Conservation (phyloP, 30 jellyfish, hydroid and myxozoan genomes). For the Morbakka virulenta region DNA sequence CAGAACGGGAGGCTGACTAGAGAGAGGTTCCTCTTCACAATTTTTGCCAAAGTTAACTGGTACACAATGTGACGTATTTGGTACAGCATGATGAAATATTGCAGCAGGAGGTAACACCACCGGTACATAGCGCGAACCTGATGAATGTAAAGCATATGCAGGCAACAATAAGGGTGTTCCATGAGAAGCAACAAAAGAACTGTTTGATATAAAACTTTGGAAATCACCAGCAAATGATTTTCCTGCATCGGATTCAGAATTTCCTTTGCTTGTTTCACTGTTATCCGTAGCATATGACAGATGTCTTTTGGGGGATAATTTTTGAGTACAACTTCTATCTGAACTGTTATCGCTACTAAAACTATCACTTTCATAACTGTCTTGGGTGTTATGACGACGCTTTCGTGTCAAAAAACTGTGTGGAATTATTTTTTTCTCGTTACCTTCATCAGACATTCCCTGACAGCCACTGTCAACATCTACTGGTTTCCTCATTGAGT, state of each 20-base stretch:
- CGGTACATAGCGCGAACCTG: slow-evolving; percentile 62
- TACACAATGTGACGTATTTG: too few species aligned
- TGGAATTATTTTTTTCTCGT: neutral
- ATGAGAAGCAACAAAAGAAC: neutral
- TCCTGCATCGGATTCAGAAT: neutral
- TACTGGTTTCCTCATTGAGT: neutral
- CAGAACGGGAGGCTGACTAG: too few species aligned
- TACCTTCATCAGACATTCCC: neutral
- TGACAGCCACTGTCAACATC: neutral
- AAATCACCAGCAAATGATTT: neutral
- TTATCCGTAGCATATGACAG: neutral
- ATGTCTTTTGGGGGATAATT: neutral
- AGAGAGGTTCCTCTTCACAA: too few species aligned
- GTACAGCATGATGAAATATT: slow-evolving; percentile 1
- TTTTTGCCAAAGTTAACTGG: too few species aligned
- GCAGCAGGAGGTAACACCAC: slow-evolving; percentile 50
- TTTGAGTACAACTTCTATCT: neutral
- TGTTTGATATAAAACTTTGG: neutral
- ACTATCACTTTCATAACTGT: neutral
- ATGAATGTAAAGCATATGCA: slow-evolving; percentile 58
- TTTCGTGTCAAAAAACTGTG: neutral
- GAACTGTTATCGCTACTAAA: neutral
- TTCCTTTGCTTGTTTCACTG: neutral
- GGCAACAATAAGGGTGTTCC: slow-evolving; percentile 34
- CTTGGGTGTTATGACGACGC: neutral